Conservation (phyloP, 2,797 vertebrate species). For the Threskiornis aethiopicus region DNA sequence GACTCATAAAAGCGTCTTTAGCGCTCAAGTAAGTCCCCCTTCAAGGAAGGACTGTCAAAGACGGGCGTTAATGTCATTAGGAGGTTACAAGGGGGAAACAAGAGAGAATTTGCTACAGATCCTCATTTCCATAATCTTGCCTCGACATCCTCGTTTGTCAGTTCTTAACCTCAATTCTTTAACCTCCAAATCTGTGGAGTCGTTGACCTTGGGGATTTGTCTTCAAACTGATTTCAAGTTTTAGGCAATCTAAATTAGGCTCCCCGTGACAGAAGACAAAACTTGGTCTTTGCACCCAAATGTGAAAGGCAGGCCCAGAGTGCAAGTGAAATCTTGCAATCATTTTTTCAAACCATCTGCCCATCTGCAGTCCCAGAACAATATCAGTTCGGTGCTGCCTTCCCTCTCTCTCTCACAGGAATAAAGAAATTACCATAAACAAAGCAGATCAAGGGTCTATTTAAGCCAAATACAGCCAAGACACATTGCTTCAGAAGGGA, state of each 20-base stretch:
- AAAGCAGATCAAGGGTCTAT: conserved; percentile 61
- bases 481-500: conserved; percentile 22
- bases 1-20: conserved; percentile 52
- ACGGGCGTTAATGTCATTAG: conserved; percentile 60
- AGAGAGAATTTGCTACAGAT: conserved; percentile 63
- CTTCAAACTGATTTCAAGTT: conserved; percentile 58
- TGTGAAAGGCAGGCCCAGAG: conserved; percentile 71
- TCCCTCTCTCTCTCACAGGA: conserved; percentile 36
- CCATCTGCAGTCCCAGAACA: conserved; percentile 63
- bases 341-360: conserved; percentile 63
- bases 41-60: conserved; percentile 42
- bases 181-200: conserved; percentile 64
- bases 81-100: conserved; percentile 63
- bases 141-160: conserved; percentile 55
- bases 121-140: conserved; percentile 69
- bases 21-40: background rate
- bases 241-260: conserved; percentile 58
- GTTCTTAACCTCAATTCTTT: conserved; percentile 69
- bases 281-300: conserved; percentile 67
- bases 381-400: conserved; percentile 55
- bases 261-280: conserved; percentile 53
- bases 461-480: conserved; percentile 49
- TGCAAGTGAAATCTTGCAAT: conserved; percentile 64
- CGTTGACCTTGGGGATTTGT: conserved; percentile 45
- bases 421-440: conserved; percentile 70